Evolutionary conservation across 2,888 invertebrate genomes (phyloP).

Genomic region (Eristalis intricaria): DNA sequence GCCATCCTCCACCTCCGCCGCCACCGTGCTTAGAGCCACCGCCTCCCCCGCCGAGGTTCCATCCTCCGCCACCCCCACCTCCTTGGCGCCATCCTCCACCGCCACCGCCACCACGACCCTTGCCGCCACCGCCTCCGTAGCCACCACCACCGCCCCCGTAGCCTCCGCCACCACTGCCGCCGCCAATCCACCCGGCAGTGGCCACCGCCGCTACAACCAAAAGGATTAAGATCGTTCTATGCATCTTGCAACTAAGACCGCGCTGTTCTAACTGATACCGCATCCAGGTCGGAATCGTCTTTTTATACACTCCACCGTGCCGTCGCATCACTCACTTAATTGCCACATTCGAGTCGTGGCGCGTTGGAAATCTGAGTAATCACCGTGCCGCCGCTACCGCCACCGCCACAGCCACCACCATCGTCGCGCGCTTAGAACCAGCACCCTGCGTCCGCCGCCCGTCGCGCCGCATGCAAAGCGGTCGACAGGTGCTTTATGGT

Average conservation of each 20-base stretch:
- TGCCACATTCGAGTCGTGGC: constrained; percentile 47
- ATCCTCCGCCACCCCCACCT: constrained; percentile 13
- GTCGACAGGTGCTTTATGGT: constrained; percentile 18
- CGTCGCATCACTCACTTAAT: constrained; percentile 49
- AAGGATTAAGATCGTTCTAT: constrained; percentile 65
- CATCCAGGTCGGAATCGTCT: constrained; percentile 42
- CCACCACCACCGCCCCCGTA: background rate
- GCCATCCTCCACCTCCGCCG: constrained; percentile 44
- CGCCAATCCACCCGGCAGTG: constrained; percentile 57
- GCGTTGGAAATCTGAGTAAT: constrained; percentile 29
- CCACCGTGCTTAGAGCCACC: constrained; percentile 72
- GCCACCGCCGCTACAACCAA: constrained; percentile 55
- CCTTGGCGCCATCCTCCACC: constrained; percentile 2
- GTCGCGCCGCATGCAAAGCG: constrained; percentile 6
- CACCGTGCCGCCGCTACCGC: constrained; percentile 12
- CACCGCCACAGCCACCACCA: background rate
- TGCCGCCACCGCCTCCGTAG: background rate
- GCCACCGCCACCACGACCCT: background rate
- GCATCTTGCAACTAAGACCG: constrained; percentile 55
- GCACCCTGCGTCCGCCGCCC: background rate
- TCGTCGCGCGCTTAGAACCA: constrained; percentile 5
- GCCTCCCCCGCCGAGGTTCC: constrained; percentile 72
- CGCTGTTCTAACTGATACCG: constrained; percentile 37
- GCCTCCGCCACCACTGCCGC: constrained; percentile 51
- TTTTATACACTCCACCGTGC: constrained; percentile 55